Evolutionary conservation across 2,888 invertebrate species (phyloP), one percentile per base, ranked within the genome.

Genomic region (Drosophila rubida): DNA sequence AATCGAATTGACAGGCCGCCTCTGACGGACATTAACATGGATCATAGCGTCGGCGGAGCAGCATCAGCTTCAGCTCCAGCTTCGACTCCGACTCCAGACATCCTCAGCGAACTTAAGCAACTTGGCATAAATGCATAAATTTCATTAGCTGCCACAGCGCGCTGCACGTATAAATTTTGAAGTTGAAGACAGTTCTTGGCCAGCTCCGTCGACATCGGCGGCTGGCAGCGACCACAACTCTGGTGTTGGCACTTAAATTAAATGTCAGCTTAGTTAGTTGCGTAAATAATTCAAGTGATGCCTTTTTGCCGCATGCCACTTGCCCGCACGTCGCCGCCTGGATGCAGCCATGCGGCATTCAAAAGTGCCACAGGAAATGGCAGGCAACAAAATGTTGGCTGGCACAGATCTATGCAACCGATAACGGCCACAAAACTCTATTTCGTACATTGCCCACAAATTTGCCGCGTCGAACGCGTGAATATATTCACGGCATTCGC

Each of bases 11-110:
- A 88, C 83, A 83, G 87, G 69, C 69, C n/a, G n/a, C 84, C 80
- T 82, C 81, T 87, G 88, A 83, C 77, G 82, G 88, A 88, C 88
- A 88, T 88, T 88, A 88, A 83, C 88, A 88, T 88, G 87, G 87
- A 88, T 77, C 82, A 86, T 88, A 74, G 83, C 77, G 68, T 68
- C 60, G 68, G 73, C 60, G 68, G 73, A 41, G 70, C 30, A 45
- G 13, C 30, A 13, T 11, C 37, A 41, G 2, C 32, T 23, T 9
- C 8, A 19, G 23, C n/a, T n/a, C 6, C 9, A 13, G 11, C 32
- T n/a, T n/a, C 13, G 9, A 9, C 9, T 27, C 27, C 19, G 27
- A 27, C 13, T 49, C 23, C 25, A 39, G 42, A 37, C 75, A 61
- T 61, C 78, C 67, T 64, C 32, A 11, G 13, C 39, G 19, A 63